phyloP scores from a whole-genome alignment of 2,113 vertebrate genomes.

The Accipiter cooperii region DNA sequence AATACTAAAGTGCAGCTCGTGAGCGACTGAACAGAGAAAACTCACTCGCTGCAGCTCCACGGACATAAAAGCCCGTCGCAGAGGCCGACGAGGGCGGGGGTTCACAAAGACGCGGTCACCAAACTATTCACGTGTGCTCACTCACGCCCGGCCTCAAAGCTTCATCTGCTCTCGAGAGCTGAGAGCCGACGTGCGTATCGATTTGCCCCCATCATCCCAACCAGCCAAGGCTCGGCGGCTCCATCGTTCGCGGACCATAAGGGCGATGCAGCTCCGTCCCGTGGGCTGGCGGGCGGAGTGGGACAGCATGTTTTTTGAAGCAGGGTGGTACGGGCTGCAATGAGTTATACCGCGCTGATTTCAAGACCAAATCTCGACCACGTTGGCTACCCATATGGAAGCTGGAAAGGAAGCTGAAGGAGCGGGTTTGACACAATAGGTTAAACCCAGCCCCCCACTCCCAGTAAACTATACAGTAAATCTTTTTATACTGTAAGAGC shows the following conservation, averaged over 20 bases:
- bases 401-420: not conserved
- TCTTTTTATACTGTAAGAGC: not conserved
- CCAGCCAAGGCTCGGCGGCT: not conserved
- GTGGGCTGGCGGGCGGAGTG: accelerated
- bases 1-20: not conserved
- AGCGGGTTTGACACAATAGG: not conserved
- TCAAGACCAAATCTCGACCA: not conserved
- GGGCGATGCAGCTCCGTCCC: not conserved
- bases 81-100: not conserved
- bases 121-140: not conserved
- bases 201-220: not conserved
- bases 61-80: not conserved
- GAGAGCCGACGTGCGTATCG: accelerated
- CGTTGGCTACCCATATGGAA: not conserved
- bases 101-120: not conserved
- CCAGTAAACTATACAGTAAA: not conserved
- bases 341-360: not conserved
- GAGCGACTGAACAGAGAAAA: not conserved
- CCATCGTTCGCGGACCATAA: accelerated
- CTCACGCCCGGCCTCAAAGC: not conserved
- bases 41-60: not conserved
- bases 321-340: not conserved
- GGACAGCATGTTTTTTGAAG: not conserved
- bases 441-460: not conserved
- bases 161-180: not conserved